Base-by-base conservation (phyloP, 2,888 invertebrate species). In the Clunio marinus region DNA sequence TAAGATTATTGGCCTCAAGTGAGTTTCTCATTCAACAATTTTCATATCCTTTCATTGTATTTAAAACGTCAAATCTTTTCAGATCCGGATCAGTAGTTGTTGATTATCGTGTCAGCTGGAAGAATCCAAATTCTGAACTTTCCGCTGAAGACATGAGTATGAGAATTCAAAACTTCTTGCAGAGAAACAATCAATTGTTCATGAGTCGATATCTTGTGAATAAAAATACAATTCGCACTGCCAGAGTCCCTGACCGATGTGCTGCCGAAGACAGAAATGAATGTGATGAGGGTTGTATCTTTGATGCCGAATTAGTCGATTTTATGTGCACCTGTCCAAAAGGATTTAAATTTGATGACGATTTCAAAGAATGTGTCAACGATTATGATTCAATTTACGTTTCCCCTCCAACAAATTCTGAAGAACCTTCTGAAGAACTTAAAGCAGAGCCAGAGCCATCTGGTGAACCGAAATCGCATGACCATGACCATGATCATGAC, bases 241-340 rank as follows among this genome's bases (percentile, higher is more conserved):
- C 71, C 7, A 80, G 76, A 71, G 75, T 86, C 25, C 73, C 82
- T 13, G 86, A 91, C 76, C 75, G 83, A 69, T 91, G 91, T 76
- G 83, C 86, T 76, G 82, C 85, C 68, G 85, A 84, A 70, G 81
- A 86, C 71, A 79, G 70, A 27, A 67, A 35, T 60, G 65, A 81
- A 59, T 91, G 91, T 74, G 83, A 87, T 71, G 81, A 87, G 71
- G 80, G 78, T 10, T 91, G 91, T 75, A 77, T 80, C 66, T 90
- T 88, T 73, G 84, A 88, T 75, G 85, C 86, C 73, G 74, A 74
- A 1, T 77, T 79, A 24, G 81, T 86, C 69, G 82, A 84, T 60
- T 89, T 90, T 74, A 77, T 77, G 28, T 91, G 91, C 75, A 80
- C 77, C 2, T 91, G 90, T 75, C 84, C 84, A 8, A 76, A 78